Conservation (phyloP, 2,113 vertebrate genomes). For the Melospiza georgiana region DNA sequence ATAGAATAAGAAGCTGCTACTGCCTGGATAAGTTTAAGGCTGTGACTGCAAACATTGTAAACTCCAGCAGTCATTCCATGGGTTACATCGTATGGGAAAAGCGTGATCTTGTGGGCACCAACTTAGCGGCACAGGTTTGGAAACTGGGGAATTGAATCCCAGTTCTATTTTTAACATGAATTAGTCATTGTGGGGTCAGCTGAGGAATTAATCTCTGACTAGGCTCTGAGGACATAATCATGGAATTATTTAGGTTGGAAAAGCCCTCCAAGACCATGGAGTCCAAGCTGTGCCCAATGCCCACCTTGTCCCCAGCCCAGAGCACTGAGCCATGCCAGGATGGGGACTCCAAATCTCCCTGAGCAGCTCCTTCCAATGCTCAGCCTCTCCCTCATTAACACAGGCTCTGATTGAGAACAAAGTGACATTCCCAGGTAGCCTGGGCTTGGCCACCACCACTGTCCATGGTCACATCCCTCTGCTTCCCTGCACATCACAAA, state of each 20-base stretch:
- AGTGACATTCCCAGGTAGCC: not conserved
- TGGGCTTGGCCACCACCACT: too few species aligned
- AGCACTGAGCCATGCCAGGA: not conserved
- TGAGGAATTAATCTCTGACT: not conserved
- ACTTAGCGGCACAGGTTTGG: not conserved
- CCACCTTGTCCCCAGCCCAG: too few species aligned
- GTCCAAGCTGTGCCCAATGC: not conserved
- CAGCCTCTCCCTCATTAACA: not conserved
- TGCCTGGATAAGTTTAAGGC: not conserved
- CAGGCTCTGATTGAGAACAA: not conserved
- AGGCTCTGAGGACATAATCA: not conserved
- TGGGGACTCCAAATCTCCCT: not conserved
- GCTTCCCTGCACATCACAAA: rapidly evolving
- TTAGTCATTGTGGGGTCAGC: not conserved
- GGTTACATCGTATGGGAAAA: not conserved
- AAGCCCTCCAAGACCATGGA: not conserved
- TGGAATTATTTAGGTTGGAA: not conserved
- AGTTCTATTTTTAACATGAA: not conserved
- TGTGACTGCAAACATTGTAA: not conserved
- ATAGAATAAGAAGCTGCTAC: not conserved
- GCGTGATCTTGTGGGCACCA: not conserved
- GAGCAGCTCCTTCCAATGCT: not conserved
- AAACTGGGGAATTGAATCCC: not conserved
- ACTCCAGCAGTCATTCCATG: not conserved
- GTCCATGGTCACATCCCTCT: not conserved